phyloP scores from a whole-genome alignment of 2,888 invertebrate genomes.

The Drosophila testacea region DNA sequence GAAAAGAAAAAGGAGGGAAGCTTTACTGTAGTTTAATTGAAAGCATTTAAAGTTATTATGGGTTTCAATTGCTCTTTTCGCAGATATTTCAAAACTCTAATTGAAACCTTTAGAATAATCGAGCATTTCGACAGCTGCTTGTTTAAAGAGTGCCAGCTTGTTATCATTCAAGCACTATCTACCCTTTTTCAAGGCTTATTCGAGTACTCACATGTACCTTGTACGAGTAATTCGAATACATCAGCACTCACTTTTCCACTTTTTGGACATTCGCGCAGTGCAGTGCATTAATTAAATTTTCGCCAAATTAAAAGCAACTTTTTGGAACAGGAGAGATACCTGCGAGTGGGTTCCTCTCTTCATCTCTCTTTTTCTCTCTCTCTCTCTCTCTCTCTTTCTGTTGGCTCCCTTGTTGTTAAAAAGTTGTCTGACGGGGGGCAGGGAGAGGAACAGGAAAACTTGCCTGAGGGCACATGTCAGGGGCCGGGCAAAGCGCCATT shows the following conservation, averaged over 20 bases:
- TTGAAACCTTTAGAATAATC: constrained; percentile 7
- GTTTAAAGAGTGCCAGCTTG: constrained; percentile 5
- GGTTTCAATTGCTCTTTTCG: background rate
- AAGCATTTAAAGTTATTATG: background rate
- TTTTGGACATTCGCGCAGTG: constrained; percentile 39
- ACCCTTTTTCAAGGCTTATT: constrained; percentile 1
- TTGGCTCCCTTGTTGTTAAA: background rate
- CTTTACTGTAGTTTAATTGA: background rate
- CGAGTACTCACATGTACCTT: constrained; percentile 5
- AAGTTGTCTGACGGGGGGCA: constrained; percentile 24
- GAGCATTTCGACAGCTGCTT: background rate
- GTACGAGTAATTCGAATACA: constrained; percentile 48
- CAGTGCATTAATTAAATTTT: constrained; percentile 69
- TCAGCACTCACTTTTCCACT: constrained; percentile 49
- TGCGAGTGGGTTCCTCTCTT: background rate
- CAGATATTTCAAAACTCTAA: background rate
- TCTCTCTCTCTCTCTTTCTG: background rate
- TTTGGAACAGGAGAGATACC: constrained; percentile 24
- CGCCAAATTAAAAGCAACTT: constrained; percentile 66
- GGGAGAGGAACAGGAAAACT: background rate
- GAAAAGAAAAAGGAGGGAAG: background rate
- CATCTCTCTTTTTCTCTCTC: background rate
- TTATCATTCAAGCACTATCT: constrained; percentile 4
- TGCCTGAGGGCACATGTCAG: constrained; percentile 34
- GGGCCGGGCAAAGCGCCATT: constrained; percentile 67